Percentiles rank a stretch among this genome's conserved stretches.
Evolutionary conservation across 37 sponge, comb jelly and placozoan species (phyloP).

Genomic region (Eunapius fragilis): DNA sequence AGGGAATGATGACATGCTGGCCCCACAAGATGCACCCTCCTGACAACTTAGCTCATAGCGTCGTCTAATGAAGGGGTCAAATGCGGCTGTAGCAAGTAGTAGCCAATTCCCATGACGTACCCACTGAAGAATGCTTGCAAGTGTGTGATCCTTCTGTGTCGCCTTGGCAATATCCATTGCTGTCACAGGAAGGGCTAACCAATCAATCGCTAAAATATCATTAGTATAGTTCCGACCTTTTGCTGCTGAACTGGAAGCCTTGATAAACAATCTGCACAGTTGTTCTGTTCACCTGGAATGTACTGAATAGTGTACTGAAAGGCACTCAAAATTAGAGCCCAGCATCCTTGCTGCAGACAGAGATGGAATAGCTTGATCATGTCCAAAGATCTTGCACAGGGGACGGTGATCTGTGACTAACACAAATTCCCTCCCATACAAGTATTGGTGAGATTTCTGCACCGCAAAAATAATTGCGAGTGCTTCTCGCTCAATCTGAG

Average conservation of each 20-base stretch:
- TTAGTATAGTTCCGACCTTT: too few relatives aligned
- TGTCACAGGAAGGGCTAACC: background rate
- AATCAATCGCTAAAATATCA: too few relatives aligned
- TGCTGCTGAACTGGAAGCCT: too few relatives aligned
- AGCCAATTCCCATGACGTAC: constrained; percentile 3
- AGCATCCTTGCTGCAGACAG: too few relatives aligned
- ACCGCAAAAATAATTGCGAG: constrained; percentile 3
- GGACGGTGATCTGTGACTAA: background rate
- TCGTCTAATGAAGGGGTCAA: background rate
- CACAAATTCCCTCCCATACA: background rate
- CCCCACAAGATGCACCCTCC: constrained; percentile 31
- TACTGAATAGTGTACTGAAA: background rate
- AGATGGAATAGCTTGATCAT: background rate
- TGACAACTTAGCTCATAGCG: background rate
- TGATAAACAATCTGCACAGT: background rate
- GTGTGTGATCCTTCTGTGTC: background rate
- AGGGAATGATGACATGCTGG: constrained; percentile 9
- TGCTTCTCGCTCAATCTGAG: background rate
- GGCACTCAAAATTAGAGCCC: too few relatives aligned
- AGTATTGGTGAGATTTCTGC: background rate
- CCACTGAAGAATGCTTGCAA: background rate
- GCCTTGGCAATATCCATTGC: background rate
- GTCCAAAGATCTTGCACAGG: constrained; percentile 8
- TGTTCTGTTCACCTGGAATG: constrained; percentile 1
- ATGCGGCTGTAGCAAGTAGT: background rate